Evolutionary conservation across 2,888 invertebrate genomes (phyloP).

Genomic region (Tuberolachnus salignus): DNA sequence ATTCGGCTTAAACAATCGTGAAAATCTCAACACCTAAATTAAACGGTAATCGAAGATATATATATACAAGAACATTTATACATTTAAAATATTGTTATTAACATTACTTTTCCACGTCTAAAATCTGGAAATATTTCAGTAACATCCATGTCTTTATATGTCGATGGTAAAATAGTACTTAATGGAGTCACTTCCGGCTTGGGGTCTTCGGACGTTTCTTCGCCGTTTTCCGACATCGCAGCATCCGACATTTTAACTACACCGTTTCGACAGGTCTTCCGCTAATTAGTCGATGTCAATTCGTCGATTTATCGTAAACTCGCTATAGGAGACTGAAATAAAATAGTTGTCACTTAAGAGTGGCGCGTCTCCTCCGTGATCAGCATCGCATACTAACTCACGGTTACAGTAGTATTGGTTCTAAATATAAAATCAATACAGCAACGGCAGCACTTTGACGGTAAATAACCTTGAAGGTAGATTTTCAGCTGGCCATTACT

Average conservation of each 20-base stretch:
- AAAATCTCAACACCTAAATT: slow-evolving; percentile 85
- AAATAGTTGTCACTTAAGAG: no score
- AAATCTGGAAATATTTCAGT: slow-evolving; percentile 94
- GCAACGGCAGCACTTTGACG: no score
- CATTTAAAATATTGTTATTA: background rate
- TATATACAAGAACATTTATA: background rate
- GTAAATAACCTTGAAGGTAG: no score
- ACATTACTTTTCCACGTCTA: slow-evolving; percentile 77
- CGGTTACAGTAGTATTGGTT: no score
- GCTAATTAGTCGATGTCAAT: slow-evolving; percentile 87
- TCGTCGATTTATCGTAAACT: no score
- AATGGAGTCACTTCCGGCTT: slow-evolving; percentile 85
- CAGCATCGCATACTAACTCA: no score
- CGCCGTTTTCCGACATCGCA: slow-evolving; percentile 9
- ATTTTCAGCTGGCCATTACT: no score
- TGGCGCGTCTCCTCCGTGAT: no score
- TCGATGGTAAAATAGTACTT: slow-evolving; percentile 95
- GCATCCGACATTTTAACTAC: slow-evolving; percentile 62
- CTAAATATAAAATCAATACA: no score
- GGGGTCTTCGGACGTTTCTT: slow-evolving; percentile 60
- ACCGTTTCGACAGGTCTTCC: slow-evolving; percentile 72
- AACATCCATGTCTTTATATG: slow-evolving; percentile 89
- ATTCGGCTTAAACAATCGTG: slow-evolving; percentile 75
- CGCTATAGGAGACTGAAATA: no score
- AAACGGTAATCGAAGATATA: background rate